Conservation (phyloP, 2,888 invertebrate genomes). For the Netelia melanura region DNA sequence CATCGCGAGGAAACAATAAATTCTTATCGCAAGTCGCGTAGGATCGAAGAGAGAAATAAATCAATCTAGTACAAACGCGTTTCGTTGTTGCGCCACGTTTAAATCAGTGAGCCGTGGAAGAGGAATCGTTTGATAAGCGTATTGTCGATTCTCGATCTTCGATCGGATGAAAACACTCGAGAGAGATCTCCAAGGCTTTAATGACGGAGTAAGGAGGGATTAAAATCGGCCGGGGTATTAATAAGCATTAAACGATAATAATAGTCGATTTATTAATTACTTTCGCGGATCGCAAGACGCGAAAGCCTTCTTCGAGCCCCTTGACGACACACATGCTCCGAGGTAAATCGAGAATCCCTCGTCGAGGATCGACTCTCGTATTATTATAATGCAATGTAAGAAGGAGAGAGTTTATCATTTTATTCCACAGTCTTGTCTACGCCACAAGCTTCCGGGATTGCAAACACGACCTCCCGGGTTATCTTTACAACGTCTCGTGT, state of each 20-base stretch:
- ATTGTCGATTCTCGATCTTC: neutral
- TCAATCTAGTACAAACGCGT: too few relatives aligned
- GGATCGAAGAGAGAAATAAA: too few relatives aligned
- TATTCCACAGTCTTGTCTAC: neutral
- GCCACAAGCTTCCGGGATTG: slow-evolving; percentile 32
- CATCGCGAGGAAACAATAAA: too few relatives aligned
- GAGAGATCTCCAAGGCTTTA: neutral
- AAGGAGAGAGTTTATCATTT: neutral
- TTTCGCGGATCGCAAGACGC: neutral
- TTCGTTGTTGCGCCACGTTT: too few relatives aligned
- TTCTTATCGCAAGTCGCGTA: too few relatives aligned
- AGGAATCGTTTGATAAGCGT: neutral
- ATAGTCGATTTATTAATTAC: slow-evolving; percentile 12
- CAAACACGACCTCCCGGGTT: slow-evolving; percentile 30
- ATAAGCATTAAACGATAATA: slow-evolving; percentile 27
- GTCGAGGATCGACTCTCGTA: neutral
- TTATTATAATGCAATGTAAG: slow-evolving; percentile 2
- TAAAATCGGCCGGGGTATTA: slow-evolving; percentile 63
- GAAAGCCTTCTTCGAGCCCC: neutral
- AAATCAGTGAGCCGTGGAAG: too few relatives aligned
- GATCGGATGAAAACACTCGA: neutral
- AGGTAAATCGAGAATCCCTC: neutral
- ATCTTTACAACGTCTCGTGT: slow-evolving; percentile 8
- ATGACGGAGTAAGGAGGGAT: slow-evolving; percentile 21
- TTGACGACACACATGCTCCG: neutral